Percentiles rank a stretch among this genome's conserved stretches.
These are phyloP conservation scores for Stenolophus ochropezus DNA, from an alignment of 2,888 invertebrate genomes.

Conservation along the genomic window DNA sequence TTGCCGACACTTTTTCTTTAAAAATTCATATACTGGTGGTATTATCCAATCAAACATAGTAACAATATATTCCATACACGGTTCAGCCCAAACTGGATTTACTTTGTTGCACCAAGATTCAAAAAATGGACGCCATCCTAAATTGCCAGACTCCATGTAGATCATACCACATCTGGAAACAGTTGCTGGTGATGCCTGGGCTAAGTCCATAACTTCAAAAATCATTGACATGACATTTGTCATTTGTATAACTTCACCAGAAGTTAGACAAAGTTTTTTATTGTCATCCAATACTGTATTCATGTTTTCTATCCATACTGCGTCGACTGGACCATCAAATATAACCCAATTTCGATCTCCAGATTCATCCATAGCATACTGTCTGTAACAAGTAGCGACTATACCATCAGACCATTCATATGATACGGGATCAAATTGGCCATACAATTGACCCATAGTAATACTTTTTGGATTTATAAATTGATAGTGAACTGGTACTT, in stretches of 20 bases:
- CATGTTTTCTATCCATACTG: conserved; percentile 94
- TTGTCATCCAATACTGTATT: conserved; percentile 92
- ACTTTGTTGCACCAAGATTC: conserved; percentile 86
- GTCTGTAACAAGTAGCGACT: conserved; percentile 86
- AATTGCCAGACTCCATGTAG: conserved; percentile 88
- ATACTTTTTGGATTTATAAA: conserved; percentile 95
- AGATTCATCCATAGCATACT: conserved; percentile 83
- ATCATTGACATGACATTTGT: conserved; percentile 88
- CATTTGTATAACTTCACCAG: conserved; percentile 92
- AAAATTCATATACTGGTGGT: conserved; percentile 83
- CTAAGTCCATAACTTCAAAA: conserved; percentile 90
- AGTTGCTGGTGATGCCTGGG: conserved; percentile 90
- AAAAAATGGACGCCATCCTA: conserved; percentile 89
- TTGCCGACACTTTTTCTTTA: conserved; percentile 81
- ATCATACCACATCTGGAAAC: conserved; percentile 94
- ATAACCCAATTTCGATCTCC: conserved; percentile 92
- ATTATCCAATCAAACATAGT: conserved; percentile 85
- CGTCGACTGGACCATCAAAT: conserved; percentile 93
- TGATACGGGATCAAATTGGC: conserved; percentile 92
- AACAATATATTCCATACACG: conserved; percentile 77
- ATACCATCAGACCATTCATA: conserved; percentile 95
- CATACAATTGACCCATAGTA: conserved; percentile 94
- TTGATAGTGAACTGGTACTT: conserved; percentile 81
- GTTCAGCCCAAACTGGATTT: conserved; percentile 79
- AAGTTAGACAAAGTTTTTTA: conserved; percentile 90